These are phyloP conservation scores for Notarius lentiginosus DNA, from an alignment of 2,113 vertebrate genomes.

Conservation along the genomic window DNA sequence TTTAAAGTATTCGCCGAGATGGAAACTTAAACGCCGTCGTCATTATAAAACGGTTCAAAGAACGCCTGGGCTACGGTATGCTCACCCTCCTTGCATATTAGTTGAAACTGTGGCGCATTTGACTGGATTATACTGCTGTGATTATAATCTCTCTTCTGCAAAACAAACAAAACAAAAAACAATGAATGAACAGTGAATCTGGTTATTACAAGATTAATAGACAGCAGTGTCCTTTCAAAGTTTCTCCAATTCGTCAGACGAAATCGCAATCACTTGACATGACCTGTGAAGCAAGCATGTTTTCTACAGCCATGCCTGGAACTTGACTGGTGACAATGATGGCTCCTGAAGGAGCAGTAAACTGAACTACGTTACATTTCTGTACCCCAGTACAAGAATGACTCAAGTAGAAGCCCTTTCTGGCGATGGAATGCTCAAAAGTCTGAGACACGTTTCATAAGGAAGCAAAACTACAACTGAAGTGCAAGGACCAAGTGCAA, in stretches of 20 bases:
- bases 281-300: constrained; percentile 10
- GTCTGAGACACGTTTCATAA: constrained; percentile 53
- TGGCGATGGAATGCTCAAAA: constrained; percentile 65
- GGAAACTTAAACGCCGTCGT: constrained; percentile 13
- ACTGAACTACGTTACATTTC: constrained; percentile 20
- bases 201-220: constrained; percentile 25
- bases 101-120: constrained; percentile 14
- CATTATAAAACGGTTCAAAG: not conserved
- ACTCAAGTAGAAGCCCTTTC: constrained; percentile 66
- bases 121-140: not conserved
- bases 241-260: constrained; percentile 21
- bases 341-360: constrained; percentile 46
- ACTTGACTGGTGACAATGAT: constrained; percentile 39
- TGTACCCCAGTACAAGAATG: constrained; percentile 40
- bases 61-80: not conserved
- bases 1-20: not conserved
- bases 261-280: constrained; percentile 13
- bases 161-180: not conserved
- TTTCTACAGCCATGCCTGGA: constrained; percentile 45
- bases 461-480: constrained; percentile 48
- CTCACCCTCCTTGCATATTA: not conserved
- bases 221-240: constrained; percentile 20
- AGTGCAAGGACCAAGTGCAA: constrained; percentile 59
- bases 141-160: constrained; percentile 12
- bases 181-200: constrained; percentile 22